Conservation (phyloP, 2,113 vertebrate genomes). For the Gulo gulo region DNA sequence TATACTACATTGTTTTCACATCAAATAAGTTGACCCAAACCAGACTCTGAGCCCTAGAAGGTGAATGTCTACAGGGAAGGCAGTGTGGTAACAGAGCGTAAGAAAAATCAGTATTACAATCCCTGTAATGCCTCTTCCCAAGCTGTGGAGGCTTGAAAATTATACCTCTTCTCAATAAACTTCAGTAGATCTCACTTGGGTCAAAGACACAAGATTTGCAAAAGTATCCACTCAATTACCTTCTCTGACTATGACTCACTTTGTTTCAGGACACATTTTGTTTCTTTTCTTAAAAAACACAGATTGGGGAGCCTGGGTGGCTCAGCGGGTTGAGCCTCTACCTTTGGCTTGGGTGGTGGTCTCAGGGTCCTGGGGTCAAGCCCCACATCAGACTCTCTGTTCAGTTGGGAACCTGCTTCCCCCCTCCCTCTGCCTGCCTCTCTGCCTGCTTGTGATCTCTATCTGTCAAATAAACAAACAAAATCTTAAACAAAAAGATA, state of each 20-base stretch:
- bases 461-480: no score
- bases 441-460: no score
- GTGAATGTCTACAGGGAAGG: rapidly evolving
- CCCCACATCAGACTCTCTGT: no score
- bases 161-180: not conserved
- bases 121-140: not conserved
- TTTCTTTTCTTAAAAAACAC: not conserved
- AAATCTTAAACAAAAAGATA: not conserved
- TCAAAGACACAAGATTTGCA: not conserved
- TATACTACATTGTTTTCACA: not conserved
- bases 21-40: not conserved
- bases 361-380: no score
- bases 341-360: no score
- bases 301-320: no score
- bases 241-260: not conserved
- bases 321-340: no score
- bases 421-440: no score
- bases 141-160: not conserved
- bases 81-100: not conserved
- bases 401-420: no score
- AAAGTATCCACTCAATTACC: not conserved
- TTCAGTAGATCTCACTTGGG: not conserved
- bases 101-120: not conserved
- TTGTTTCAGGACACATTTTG: not conserved
- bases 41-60: not conserved